Conservation (phyloP, 2,888 invertebrate genomes). For the Copidosoma aretas region DNA sequence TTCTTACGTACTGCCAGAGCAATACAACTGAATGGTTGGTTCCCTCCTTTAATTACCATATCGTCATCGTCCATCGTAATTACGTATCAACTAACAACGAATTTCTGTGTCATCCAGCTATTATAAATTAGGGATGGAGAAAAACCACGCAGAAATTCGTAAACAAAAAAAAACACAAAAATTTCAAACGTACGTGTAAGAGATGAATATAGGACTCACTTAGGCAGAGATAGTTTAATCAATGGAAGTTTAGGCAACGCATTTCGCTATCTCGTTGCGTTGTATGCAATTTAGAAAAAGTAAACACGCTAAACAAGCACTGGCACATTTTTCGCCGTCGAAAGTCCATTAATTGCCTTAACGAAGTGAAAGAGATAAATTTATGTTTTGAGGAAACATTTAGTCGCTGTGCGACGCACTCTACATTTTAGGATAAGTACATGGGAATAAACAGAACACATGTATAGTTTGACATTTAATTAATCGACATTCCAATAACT, state of each 20-base stretch:
- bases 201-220: constrained; percentile 33
- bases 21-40: constrained; percentile 64
- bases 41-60: constrained; percentile 16
- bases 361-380: constrained; percentile 37
- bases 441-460: constrained; percentile 8
- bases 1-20: constrained; percentile 83
- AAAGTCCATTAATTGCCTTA: constrained; percentile 43
- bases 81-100: constrained; percentile 43
- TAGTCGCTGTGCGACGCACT: constrained; percentile 41
- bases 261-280: constrained; percentile 28
- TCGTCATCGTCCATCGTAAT: constrained; percentile 43
- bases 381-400: constrained; percentile 39
- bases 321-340: constrained; percentile 37
- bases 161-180: constrained; percentile 22
- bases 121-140: constrained; percentile 22
- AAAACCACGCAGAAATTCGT: constrained; percentile 28
- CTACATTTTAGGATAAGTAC: constrained; percentile 24
- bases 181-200: constrained; percentile 25
- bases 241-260: constrained; percentile 30
- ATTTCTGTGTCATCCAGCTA: constrained; percentile 38
- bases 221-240: constrained; percentile 40
- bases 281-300: constrained; percentile 16
- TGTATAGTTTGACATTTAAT: constrained; percentile 24
- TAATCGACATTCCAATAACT: constrained; percentile 45
- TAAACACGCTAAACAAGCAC: constrained; percentile 29